Base-by-base conservation (phyloP, 2,888 invertebrate genomes). In the Oasisia sp. region DNA sequence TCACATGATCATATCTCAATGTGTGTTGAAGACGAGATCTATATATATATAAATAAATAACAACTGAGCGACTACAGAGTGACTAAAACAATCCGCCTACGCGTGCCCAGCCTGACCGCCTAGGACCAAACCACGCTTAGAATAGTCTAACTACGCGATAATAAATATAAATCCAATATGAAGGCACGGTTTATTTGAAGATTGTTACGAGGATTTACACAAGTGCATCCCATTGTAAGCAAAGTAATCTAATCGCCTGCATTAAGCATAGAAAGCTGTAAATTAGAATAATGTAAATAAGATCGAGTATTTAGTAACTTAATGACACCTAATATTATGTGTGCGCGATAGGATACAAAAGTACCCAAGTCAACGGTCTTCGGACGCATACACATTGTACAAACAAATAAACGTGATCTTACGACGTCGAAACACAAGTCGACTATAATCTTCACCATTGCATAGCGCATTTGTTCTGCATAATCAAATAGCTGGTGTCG, bases 21-120 rank as follows among this genome's bases (percentile, higher is more conserved):
- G 74, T n/a, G 74, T n/a, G 74, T 74, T 74, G 74, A 74, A 74
- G 74, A 74, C 74, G 74, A 74, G 74, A 74, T 74, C 74, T 74
- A 74, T 74, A 74, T 74, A 74, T 58, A 74, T 74, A 74, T 74
- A 74, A 27, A 74, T 19, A 74, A 74, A 74, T 74, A 74, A 74
- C 74, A 3, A 74, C n/a, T 74, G 74, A 74, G 74, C 74, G 74
- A 74, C 74, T 74, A 74, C 74, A 74, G n/a, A 3, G 19, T 74
- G 3, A 27, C 74, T 74, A 27, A 74, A 74, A 74, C 74, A 74
- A 74, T 74, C 74, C 74, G 74, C n/a, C 74, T 74, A 74, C 3
- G 74, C 74, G 74, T 27, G 74, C 5, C 14, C 27, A 8, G 74
- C 74, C 74, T n/a, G 27, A 74, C 50, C 50, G 74, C 27, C 19